Conservation (phyloP, 2,113 vertebrate species). For the Mus musculus region GRCm39 chr5:116804001-116804500, state of each 20-base stretch:
- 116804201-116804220: background rate
- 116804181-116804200: background rate
- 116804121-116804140: background rate
- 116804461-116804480: too few relatives aligned
- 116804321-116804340: background rate
- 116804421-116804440: constrained; percentile 7
- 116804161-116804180: background rate
- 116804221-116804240: background rate
- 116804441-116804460: background rate
- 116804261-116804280: background rate
- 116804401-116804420: background rate
- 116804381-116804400: background rate
- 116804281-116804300: background rate
- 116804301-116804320: background rate
- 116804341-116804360: background rate
- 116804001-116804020: constrained; percentile 16
- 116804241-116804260: background rate
- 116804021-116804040: background rate
- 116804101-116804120: background rate
- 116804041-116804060: background rate
- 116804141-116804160: background rate
- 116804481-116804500: too few relatives aligned
- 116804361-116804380: background rate
- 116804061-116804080: background rate
- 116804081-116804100: background rate